phyloP scores from a whole-genome alignment of 1,140 invertebrate species.

The Euborellia annulipes region DNA sequence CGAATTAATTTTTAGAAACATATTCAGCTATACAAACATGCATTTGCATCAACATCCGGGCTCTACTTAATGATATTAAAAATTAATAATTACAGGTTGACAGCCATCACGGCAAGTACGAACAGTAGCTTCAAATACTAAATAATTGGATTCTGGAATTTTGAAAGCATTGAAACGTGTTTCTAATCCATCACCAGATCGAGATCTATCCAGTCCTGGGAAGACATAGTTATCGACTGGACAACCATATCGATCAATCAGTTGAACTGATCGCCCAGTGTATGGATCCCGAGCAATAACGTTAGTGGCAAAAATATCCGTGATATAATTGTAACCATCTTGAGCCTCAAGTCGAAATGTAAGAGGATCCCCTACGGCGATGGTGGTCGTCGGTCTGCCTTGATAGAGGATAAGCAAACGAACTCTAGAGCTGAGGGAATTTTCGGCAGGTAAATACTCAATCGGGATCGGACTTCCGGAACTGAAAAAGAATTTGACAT shows the following conservation, averaged over 20 bases:
- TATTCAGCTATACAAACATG: too few species aligned
- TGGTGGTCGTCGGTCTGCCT: constrained; percentile 78
- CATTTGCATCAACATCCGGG: too few species aligned
- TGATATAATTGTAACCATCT: constrained; percentile 73
- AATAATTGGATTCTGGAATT: constrained; percentile 84
- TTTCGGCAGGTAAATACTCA: constrained; percentile 78
- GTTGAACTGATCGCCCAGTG: constrained; percentile 70
- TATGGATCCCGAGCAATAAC: constrained; percentile 88
- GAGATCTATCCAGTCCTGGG: constrained; percentile 69
- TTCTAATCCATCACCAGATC: constrained; percentile 73
- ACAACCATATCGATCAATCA: constrained; percentile 79
- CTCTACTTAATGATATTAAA: background rate
- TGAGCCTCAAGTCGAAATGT: constrained; percentile 79
- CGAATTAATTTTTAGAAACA: too few species aligned
- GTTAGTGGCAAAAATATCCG: constrained; percentile 84
- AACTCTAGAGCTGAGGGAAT: constrained; percentile 73
- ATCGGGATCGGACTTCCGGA: constrained; percentile 81
- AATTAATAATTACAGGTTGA: constrained; percentile 45
- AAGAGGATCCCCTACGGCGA: constrained; percentile 83
- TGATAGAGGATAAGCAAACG: constrained; percentile 73
- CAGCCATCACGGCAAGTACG: constrained; percentile 75
- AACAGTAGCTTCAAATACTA: constrained; percentile 86
- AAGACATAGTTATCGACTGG: constrained; percentile 85
- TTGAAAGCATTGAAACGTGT: constrained; percentile 88
- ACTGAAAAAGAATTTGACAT: too few species aligned